These are phyloP conservation scores for Micromys minutus DNA, from an alignment of 2,113 vertebrate species.

Conservation along the genomic window DNA sequence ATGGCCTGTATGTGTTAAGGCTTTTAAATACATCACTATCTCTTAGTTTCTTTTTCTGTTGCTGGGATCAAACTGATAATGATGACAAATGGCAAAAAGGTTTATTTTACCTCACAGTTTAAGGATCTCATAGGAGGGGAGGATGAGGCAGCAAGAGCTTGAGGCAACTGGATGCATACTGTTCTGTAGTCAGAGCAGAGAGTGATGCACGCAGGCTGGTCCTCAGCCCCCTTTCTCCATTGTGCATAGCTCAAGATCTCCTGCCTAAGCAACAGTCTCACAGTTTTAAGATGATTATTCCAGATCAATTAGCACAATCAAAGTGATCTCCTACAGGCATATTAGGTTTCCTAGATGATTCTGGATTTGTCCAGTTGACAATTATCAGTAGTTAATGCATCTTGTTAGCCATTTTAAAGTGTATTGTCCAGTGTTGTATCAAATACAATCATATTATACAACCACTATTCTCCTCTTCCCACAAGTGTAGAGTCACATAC, in stretches of 20 bases:
- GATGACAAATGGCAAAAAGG: background rate
- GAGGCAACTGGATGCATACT: background rate
- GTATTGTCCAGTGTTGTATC: no score
- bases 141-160: background rate
- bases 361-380: background rate
- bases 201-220: background rate
- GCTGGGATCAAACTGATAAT: background rate
- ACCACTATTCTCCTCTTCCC: background rate
- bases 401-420: background rate
- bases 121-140: background rate
- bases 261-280: background rate
- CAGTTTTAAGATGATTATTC: background rate
- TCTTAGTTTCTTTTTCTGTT: background rate
- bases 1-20: background rate
- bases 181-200: background rate
- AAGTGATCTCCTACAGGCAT: background rate
- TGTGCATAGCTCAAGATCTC: no score
- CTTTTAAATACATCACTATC: background rate
- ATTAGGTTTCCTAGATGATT: background rate
- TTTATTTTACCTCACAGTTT: background rate
- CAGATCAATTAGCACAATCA: background rate
- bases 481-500: background rate
- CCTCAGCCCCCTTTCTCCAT: background rate
- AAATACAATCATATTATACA: accelerated
- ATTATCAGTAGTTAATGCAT: background rate